phyloP scores from a whole-genome alignment of 2,888 invertebrate genomes.

The Philereme transversata region DNA sequence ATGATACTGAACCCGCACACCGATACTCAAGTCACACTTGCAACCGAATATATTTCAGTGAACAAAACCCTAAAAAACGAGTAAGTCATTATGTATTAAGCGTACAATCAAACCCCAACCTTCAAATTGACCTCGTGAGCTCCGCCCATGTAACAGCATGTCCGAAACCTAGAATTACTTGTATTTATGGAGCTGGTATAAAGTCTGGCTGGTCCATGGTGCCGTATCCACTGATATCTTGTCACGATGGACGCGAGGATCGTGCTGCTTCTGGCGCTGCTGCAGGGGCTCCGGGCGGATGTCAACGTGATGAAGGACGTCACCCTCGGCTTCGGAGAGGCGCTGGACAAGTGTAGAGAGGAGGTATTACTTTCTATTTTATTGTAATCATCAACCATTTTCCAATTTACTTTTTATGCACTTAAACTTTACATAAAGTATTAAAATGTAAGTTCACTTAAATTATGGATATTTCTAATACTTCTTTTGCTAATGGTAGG shows the following conservation, averaged over 20 bases:
- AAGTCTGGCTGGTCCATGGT: not conserved
- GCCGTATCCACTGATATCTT: not conserved
- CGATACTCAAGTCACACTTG: too few relatives aligned
- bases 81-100: not conserved
- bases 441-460: too few relatives aligned
- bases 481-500: too few relatives aligned
- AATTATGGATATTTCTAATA: too few relatives aligned
- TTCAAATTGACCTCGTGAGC: not conserved
- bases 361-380: constrained; percentile 50
- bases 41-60: too few relatives aligned
- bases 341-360: constrained; percentile 67
- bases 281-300: constrained; percentile 40
- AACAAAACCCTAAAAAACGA: too few relatives aligned
- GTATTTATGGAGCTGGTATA: not conserved
- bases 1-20: too few relatives aligned
- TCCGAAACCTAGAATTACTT: constrained; percentile 1
- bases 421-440: too few relatives aligned
- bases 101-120: not conserved
- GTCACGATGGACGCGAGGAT: constrained; percentile 16
- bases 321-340: constrained; percentile 75
- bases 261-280: constrained; percentile 26
- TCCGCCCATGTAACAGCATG: not conserved
- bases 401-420: too few relatives aligned
- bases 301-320: constrained; percentile 72
- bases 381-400: not conserved